Percentiles rank a stretch among this genome's conserved stretches.
Evolutionary conservation across 2,888 invertebrate species (phyloP).

Genomic region (Sinelater perroti): DNA sequence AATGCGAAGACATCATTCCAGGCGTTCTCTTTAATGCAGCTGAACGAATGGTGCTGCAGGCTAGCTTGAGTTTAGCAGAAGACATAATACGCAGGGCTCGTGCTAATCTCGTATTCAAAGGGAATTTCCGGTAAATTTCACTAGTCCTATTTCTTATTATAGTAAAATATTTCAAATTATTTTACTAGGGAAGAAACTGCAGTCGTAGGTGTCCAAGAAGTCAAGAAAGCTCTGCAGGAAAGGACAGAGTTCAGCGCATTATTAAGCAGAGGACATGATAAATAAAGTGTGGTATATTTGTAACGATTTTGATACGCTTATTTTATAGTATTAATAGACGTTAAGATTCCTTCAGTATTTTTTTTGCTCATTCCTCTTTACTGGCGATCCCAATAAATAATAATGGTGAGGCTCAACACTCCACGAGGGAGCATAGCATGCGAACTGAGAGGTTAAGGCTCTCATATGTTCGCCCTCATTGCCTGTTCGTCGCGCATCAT

Average conservation of each 20-base stretch:
- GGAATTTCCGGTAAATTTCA: slow-evolving; percentile 44
- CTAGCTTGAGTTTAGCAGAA: slow-evolving; percentile 64
- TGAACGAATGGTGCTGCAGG: slow-evolving; percentile 64
- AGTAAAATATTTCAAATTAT: background rate
- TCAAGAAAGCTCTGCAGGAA: slow-evolving; percentile 38
- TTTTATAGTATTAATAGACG: slow-evolving; percentile 1
- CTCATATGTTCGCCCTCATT: too few species aligned
- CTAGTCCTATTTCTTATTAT: background rate
- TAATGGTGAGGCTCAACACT: too few species aligned
- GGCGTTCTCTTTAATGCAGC: slow-evolving; percentile 60
- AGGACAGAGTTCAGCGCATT: slow-evolving; percentile 42
- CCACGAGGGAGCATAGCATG: too few species aligned
- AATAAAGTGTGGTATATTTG: background rate
- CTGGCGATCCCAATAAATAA: too few species aligned
- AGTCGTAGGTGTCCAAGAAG: slow-evolving; percentile 38
- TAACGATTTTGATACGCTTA: slow-evolving; percentile 24
- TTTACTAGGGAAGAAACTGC: slow-evolving; percentile 35
- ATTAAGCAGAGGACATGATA: slow-evolving; percentile 22
- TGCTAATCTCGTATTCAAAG: slow-evolving; percentile 47
- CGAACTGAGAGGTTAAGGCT: too few species aligned
- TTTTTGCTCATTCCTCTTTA: too few species aligned
- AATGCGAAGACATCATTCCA: slow-evolving; percentile 61
- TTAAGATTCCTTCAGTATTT: too few species aligned
- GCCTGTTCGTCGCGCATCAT: too few species aligned
- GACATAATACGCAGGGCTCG: slow-evolving; percentile 58